Conservation (phyloP, 2,888 invertebrate genomes). For the Asteroscopus sphinx region DNA sequence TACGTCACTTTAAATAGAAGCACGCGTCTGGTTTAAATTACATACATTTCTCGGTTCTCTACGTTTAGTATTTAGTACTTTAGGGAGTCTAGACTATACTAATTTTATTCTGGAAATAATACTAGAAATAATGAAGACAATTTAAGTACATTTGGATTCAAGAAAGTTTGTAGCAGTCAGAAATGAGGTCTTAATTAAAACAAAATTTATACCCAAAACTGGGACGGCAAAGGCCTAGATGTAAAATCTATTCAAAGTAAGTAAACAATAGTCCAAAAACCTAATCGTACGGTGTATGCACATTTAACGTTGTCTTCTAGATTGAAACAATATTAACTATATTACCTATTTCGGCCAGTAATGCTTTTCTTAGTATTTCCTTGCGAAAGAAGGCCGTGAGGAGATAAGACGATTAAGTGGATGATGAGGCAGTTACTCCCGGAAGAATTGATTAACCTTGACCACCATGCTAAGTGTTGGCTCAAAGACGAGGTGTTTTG, state of each 20-base stretch:
- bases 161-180: too few relatives aligned
- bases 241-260: too few relatives aligned
- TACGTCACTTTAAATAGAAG: conserved; percentile 8
- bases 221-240: too few relatives aligned
- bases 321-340: not conserved
- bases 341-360: not conserved
- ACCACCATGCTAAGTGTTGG: conserved; percentile 12
- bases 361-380: not conserved
- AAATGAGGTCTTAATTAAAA: too few relatives aligned
- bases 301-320: not conserved
- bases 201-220: too few relatives aligned
- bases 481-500: conserved; percentile 18
- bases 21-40: conserved; percentile 2
- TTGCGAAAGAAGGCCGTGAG: conserved; percentile 4
- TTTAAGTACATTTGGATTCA: too few relatives aligned
- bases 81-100: not conserved
- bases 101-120: too few relatives aligned
- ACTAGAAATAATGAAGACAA: too few relatives aligned
- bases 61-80: not conserved
- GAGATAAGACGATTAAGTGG: conserved; percentile 33
- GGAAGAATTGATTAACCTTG: conserved; percentile 34
- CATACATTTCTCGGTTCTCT: conserved; percentile 1
- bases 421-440: conserved; percentile 36
- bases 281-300: too few relatives aligned
- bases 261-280: too few relatives aligned